Conservation (phyloP, 2,797 vertebrate genomes). For the Sebastes iracundus region DNA sequence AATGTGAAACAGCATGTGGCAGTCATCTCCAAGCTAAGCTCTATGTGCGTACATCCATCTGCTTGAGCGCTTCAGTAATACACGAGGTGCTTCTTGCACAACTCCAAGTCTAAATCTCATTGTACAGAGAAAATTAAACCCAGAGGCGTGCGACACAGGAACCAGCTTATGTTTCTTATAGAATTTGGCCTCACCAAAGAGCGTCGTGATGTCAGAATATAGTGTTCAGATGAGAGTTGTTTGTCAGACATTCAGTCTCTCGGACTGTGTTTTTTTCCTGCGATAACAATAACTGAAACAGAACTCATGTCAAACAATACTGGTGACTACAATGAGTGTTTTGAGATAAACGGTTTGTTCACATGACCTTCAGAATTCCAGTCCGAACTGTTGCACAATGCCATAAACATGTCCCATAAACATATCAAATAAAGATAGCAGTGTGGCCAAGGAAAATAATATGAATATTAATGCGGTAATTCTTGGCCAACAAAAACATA, state of each 20-base stretch:
- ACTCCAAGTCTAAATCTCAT: conserved; percentile 11
- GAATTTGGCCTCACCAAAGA: not conserved
- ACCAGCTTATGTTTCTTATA: not conserved
- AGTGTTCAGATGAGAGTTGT: not conserved
- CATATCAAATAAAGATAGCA: conserved; percentile 57
- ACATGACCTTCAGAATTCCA: conserved; percentile 27
- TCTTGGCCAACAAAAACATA: conserved; percentile 45
- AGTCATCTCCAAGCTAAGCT: conserved; percentile 22
- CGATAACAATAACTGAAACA: conserved; percentile 16
- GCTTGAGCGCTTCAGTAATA: not conserved
- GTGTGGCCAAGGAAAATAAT: conserved; percentile 54
- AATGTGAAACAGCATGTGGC: conserved; percentile 58
- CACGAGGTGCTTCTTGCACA: not conserved
- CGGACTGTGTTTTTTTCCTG: not conserved
- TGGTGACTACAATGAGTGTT: not conserved
- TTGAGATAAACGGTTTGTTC: conserved; percentile 4
- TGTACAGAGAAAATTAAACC: conserved; percentile 1
- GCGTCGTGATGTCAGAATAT: not conserved
- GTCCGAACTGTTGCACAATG: conserved; percentile 32
- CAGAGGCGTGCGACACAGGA: not conserved
- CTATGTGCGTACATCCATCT: not conserved
- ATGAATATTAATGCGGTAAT: conserved; percentile 39
- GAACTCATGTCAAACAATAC: not conserved
- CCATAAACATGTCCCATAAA: conserved; percentile 33
- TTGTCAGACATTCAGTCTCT: not conserved